These are phyloP conservation scores for Brachyalestes nurse DNA, from an alignment of 2,797 vertebrate genomes.

Conservation along the genomic window DNA sequence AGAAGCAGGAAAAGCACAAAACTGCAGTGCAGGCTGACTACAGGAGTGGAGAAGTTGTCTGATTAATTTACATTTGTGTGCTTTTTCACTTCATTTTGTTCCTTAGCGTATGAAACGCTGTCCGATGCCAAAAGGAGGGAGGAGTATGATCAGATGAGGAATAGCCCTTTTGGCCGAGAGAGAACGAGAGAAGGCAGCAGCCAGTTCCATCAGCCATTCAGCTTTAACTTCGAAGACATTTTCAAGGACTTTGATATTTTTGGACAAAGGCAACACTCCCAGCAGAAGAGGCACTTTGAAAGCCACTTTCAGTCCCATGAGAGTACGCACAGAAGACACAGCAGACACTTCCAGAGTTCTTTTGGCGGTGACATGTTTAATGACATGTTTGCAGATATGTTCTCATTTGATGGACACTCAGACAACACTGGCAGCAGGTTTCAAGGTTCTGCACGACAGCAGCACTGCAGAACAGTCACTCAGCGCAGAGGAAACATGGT, in stretches of 20 bases:
- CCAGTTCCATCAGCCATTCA: constrained; percentile 87
- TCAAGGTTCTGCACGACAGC: constrained; percentile 84
- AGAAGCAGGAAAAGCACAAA: background rate
- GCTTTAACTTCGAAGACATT: constrained; percentile 92
- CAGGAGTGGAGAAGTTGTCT: background rate
- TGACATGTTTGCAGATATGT: constrained; percentile 92
- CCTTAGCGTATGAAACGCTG: constrained; percentile 90
- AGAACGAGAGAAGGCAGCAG: constrained; percentile 63
- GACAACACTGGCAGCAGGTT: constrained; percentile 73
- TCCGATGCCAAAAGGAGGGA: constrained; percentile 88
- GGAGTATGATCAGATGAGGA: constrained; percentile 90
- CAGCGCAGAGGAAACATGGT: constrained; percentile 97
- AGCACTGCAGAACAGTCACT: constrained; percentile 92
- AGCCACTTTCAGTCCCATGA: constrained; percentile 84
- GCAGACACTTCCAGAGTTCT: constrained; percentile 58
- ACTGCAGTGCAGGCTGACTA: background rate
- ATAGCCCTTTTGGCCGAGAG: constrained; percentile 71
- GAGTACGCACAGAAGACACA: constrained; percentile 74
- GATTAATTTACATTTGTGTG: background rate
- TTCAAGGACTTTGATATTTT: constrained; percentile 92
- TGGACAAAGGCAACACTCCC: constrained; percentile 78
- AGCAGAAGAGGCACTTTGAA: constrained; percentile 84
- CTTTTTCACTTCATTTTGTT: background rate
- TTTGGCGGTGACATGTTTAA: constrained; percentile 81
- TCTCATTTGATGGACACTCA: constrained; percentile 70